A percentile compares a stretch with the other conserved stretches of the same genome.
phyloP scores from a whole-genome alignment of 2,113 vertebrate genomes.

The Psophia crepitans region DNA sequence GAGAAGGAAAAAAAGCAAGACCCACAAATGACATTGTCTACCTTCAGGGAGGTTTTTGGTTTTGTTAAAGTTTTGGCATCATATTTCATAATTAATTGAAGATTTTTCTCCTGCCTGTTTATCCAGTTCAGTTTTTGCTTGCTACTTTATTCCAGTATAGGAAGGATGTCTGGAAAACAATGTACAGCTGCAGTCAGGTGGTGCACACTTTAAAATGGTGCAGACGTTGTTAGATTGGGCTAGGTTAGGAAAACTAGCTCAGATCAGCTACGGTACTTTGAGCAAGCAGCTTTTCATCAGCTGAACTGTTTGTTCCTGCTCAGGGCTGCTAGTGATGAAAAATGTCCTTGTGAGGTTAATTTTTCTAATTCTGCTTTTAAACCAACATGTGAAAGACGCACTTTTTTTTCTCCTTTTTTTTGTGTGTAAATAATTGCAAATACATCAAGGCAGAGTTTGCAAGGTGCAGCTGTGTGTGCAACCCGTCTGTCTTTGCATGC shows the following conservation, averaged over 20 bases:
- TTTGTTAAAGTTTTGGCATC: neutral
- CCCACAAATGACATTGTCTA: neutral
- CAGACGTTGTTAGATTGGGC: neutral
- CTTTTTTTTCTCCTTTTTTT: neutral
- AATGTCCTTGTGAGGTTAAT: neutral
- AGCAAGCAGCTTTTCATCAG: neutral
- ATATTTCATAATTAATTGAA: neutral
- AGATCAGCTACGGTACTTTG: neutral
- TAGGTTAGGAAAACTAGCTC: neutral
- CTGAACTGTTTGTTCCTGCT: neutral
- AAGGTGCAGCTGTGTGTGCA: neutral
- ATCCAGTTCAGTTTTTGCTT: neutral
- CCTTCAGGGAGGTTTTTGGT: neutral
- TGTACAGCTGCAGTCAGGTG: neutral
- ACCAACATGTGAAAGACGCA: neutral
- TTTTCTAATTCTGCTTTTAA: constrained; percentile 24
- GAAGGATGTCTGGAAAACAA: neutral
- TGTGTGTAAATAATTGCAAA: neutral
- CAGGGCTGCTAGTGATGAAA: neutral
- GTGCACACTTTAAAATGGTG: neutral
- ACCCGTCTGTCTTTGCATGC: neutral
- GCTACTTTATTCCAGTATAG: neutral
- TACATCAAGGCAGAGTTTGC: neutral
- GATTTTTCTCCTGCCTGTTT: neutral
- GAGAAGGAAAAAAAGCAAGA: neutral